Evolutionary conservation across 2,888 invertebrate species (phyloP).

Genomic region (Tetheella fluctuosa): DNA sequence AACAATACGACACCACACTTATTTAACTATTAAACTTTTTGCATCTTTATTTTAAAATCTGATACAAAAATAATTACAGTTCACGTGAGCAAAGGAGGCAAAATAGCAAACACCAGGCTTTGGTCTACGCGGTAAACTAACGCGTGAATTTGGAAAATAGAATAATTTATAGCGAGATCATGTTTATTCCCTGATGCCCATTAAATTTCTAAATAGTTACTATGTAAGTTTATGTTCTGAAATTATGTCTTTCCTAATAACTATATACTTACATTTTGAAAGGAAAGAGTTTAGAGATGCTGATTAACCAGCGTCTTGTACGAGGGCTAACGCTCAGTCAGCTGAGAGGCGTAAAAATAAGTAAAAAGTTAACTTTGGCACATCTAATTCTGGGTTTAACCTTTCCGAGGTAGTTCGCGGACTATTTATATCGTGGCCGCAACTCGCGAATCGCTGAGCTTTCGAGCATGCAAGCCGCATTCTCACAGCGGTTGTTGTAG

Average conservation of each 20-base stretch:
- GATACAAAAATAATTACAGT: background rate
- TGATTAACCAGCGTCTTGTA: background rate
- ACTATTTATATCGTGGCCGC: conserved; percentile 58
- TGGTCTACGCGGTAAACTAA: conserved; percentile 29
- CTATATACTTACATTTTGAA: background rate
- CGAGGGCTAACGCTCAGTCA: conserved; percentile 43
- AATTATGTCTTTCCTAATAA: background rate
- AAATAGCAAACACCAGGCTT: conserved; percentile 13
- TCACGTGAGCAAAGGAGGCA: background rate
- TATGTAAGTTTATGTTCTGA: background rate
- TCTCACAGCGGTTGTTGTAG: conserved; percentile 26
- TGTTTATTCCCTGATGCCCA: conserved; percentile 13
- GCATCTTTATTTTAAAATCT: background rate
- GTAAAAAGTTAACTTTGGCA: conserved; percentile 74
- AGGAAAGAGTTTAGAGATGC: background rate
- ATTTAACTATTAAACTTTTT: background rate
- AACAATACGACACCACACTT: background rate
- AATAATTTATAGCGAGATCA: conserved; percentile 33
- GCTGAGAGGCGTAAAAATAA: conserved; percentile 64
- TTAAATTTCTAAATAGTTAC: conserved; percentile 13
- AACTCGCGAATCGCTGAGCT: conserved; percentile 44
- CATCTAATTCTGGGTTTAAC: conserved; percentile 74
- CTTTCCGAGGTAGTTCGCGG: conserved; percentile 69
- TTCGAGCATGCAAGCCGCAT: conserved; percentile 58
- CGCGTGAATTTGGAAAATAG: conserved; percentile 29